Percentiles rank a stretch among this genome's conserved stretches.
Conservation (phyloP, 1,140 invertebrate genomes). For the Aphaenogaster ashmeadi region DNA sequence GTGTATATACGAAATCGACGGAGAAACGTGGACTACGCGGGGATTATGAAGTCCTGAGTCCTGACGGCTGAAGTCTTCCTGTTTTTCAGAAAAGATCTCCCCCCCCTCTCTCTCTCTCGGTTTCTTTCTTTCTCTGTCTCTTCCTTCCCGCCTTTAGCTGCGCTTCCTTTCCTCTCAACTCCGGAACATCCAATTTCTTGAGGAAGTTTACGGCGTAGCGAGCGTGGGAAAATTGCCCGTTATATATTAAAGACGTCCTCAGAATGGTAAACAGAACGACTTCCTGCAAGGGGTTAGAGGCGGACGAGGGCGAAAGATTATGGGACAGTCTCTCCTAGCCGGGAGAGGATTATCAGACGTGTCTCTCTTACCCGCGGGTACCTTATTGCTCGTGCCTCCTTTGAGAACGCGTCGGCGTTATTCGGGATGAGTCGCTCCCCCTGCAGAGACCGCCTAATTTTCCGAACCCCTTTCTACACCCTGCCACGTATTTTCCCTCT, state of each 20-base stretch:
- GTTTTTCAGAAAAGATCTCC: conserved; percentile 48
- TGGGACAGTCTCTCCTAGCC: conserved; percentile 69
- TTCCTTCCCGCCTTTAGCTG: neutral
- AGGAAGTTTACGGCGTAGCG: conserved; percentile 75
- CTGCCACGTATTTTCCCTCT: neutral
- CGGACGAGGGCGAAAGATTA: conserved; percentile 54
- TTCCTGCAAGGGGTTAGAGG: conserved; percentile 49
- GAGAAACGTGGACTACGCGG: conserved; percentile 19
- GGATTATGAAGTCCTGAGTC: conserved; percentile 41
- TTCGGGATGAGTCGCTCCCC: conserved; percentile 32
- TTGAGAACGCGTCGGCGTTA: conserved; percentile 62
- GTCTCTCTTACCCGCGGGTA: conserved; percentile 29
- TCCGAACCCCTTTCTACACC: neutral
- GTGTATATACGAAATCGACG: conserved; percentile 43
- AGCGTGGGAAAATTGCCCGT: conserved; percentile 78
- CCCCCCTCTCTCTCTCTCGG: neutral
- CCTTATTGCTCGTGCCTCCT: conserved; percentile 50
- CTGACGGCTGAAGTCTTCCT: conserved; percentile 35
- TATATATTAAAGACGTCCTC: conserved; percentile 79
- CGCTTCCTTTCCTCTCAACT: conserved; percentile 32
- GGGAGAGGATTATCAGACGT: conserved; percentile 73
- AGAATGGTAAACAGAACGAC: conserved; percentile 79
- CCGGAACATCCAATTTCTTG: conserved; percentile 76
- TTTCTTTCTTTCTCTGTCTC: neutral
- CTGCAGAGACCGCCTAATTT: conserved; percentile 67